Evolutionary conservation across 2,888 invertebrate species (phyloP).

Genomic region (Mystacides longicornis): DNA sequence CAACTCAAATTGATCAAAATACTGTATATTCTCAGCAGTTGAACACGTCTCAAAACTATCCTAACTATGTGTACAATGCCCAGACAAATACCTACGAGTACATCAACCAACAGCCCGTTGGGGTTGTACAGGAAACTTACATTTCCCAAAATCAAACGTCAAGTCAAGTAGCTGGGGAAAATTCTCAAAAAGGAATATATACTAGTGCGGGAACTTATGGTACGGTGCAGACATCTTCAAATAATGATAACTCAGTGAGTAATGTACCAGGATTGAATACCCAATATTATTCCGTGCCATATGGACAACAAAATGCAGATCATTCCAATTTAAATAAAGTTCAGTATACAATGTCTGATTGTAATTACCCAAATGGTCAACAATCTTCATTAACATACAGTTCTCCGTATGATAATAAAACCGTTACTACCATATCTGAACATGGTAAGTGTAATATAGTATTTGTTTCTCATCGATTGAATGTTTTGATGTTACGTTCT

Average conservation of each 20-base stretch:
- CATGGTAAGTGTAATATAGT: constrained; percentile 17
- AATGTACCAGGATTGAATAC: not conserved
- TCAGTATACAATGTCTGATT: not conserved
- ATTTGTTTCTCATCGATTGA: not conserved
- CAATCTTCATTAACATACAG: constrained; percentile 33
- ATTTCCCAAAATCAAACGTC: constrained; percentile 32
- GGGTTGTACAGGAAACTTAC: constrained; percentile 28
- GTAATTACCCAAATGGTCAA: not conserved
- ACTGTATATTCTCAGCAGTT: constrained; percentile 19
- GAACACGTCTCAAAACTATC: constrained; percentile 44
- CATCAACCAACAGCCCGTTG: constrained; percentile 39
- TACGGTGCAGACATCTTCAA: constrained; percentile 44
- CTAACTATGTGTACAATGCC: constrained; percentile 54
- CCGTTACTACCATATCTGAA: constrained; percentile 21
- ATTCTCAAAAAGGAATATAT: constrained; percentile 32
- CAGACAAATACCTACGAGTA: constrained; percentile 53
- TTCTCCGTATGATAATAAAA: constrained; percentile 28
- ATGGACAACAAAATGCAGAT: constrained; percentile 42
- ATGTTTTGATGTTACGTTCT: not conserved
- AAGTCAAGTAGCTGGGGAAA: too few species aligned
- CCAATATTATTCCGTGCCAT: constrained; percentile 43
- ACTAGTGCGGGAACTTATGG: constrained; percentile 44
- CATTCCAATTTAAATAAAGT: constrained; percentile 1
- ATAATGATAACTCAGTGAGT: constrained; percentile 27
- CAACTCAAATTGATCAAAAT: not conserved